Evolutionary conservation across 1,140 invertebrate genomes (phyloP), one percentile per base, ranked within the genome.

Genomic region (Argopecten irradians): DNA sequence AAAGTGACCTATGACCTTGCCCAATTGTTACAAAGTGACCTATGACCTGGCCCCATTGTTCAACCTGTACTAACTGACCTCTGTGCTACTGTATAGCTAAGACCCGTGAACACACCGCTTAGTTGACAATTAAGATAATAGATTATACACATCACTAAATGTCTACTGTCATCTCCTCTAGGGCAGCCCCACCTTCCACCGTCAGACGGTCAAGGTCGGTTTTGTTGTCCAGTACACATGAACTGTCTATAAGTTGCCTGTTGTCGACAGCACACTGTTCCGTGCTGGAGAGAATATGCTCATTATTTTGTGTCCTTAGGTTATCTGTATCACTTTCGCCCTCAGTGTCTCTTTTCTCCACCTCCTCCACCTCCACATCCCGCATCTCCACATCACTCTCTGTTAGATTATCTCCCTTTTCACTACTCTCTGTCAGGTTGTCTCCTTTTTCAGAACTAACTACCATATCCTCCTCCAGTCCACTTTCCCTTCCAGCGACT

Each of bases 91-190:
- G 55, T 22, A 8, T 28, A 5, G 28, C 22, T n/a, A 5, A 71
- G 55, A 71, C 55, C 55, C 55, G 55, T 71, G 55, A 71, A 71
- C 55, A 71, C 55, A 71, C n/a, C 55, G 55, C n/a, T n/a, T n/a
- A 71, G 19, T 16, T 28, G 55, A 71, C 55, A 71, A 28, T 22
- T 71, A 28, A 71, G 55, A 28, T 71, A 71, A n/a, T 71, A n/a
- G 55, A 71, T 71, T 71, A 71, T 71, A 71, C 55, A 71, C 5
- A n/a, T 71, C 55, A 71, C 55, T 71, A 71, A 28, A 71, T 71
- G n/a, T 71, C 55, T 71, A 71, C 55, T 28, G 55, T 71, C 55
- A 71, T 71, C 19, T 46, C 43, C 55, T 71, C 55, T n/a, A 71
- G 55, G 55, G 55, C 55, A n/a, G 55, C 55, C 22, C 55, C 55